These are phyloP conservation scores for Gobius niger DNA, from an alignment of 2,113 vertebrate species.

Conservation along the genomic window DNA sequence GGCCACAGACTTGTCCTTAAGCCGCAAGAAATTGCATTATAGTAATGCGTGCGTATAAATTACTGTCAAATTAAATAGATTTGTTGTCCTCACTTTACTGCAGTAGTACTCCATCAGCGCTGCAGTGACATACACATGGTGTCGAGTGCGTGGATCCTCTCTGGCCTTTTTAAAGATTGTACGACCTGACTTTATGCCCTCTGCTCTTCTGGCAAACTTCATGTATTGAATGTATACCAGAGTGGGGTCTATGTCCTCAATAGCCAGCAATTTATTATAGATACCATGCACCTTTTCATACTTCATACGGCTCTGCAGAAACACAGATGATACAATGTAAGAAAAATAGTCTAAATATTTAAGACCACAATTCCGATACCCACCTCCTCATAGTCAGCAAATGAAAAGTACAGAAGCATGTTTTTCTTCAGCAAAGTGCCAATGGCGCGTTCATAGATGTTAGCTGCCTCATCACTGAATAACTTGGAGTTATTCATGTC, in stretches of 20 bases:
- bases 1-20: constrained; percentile 97
- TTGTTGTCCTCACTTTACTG: constrained; percentile 84
- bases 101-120: constrained; percentile 99
- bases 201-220: constrained; percentile 97
- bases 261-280: constrained; percentile 93
- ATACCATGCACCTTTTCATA: constrained; percentile 98
- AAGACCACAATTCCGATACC: constrained; percentile 32
- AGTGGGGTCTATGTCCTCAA: constrained; percentile 97
- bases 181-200: constrained; percentile 96
- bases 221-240: constrained; percentile 99
- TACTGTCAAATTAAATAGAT: neutral
- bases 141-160: constrained; percentile 91
- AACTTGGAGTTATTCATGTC: constrained; percentile 99
- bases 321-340: constrained; percentile 5
- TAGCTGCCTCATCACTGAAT: constrained; percentile 98
- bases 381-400: constrained; percentile 98
- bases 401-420: constrained; percentile 99
- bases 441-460: constrained; percentile 98
- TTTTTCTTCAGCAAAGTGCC: constrained; percentile 98
- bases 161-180: constrained; percentile 99
- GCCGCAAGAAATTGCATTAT: neutral
- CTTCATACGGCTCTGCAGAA: constrained; percentile 93
- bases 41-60: no score
- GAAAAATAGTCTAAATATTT: neutral
- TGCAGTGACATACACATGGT: constrained; percentile 97